Conservation (phyloP, 2,888 invertebrate species). For the Cephus runcator region DNA sequence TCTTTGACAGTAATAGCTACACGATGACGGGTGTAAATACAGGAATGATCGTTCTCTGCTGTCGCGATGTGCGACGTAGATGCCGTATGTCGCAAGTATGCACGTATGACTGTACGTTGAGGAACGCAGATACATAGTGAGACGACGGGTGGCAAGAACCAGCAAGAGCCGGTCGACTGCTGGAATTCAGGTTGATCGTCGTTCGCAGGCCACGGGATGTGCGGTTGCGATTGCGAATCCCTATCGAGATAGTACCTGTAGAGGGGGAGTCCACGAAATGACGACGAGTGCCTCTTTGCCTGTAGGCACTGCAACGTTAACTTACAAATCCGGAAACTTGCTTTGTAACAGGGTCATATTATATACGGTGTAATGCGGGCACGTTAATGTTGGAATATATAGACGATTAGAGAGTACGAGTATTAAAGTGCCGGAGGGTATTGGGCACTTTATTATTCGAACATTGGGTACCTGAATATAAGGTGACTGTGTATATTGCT, state of each 20-base stretch:
- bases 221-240: not conserved
- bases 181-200: conserved; percentile 24
- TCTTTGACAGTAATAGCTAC: not conserved
- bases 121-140: not conserved
- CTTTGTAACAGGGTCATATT: not conserved
- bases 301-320: not conserved
- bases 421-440: not conserved
- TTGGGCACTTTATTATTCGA: not conserved
- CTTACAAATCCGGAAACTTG: not conserved
- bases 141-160: conserved; percentile 14
- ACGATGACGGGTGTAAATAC: not conserved
- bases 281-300: not conserved
- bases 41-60: not conserved
- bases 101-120: not conserved
- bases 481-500: not conserved
- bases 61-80: not conserved
- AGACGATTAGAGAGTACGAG: not conserved
- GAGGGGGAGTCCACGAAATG: not conserved
- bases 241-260: not conserved
- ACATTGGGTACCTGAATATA: not conserved
- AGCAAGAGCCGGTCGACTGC: conserved; percentile 14
- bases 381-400: not conserved
- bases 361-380: not conserved
- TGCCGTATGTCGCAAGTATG: not conserved
- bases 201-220: conserved; percentile 10